Conservation (phyloP, 30 jellyfish, hydroid and myxozoan genomes). For the Hydractinia symbiolongicarpus region DNA sequence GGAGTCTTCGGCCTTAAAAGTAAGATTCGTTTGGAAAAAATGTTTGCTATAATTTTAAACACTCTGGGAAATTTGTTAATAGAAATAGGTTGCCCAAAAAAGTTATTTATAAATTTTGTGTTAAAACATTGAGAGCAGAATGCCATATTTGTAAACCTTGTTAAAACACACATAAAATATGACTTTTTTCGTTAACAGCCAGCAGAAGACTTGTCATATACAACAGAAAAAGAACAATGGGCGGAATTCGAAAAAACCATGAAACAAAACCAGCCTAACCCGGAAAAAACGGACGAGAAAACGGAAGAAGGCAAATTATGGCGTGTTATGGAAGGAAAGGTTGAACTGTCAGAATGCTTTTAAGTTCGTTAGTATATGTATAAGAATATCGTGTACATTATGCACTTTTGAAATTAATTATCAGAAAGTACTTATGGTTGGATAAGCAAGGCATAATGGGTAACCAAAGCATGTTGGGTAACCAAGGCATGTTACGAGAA, state of each 20-base stretch:
- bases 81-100: too few species aligned
- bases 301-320: constrained; percentile 35
- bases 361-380: not conserved
- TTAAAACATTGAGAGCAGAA: not conserved
- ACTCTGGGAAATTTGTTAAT: too few species aligned
- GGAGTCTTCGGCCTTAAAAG: too few species aligned
- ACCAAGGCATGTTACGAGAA: too few species aligned
- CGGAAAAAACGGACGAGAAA: not conserved
- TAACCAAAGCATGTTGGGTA: too few species aligned
- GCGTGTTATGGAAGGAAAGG: constrained; percentile 32
- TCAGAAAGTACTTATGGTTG: too few species aligned
- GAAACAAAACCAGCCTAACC: constrained; percentile 18
- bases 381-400: too few species aligned
- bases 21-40: too few species aligned
- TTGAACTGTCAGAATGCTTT: constrained; percentile 37
- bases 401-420: too few species aligned
- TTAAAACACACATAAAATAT: not conserved
- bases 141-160: not conserved
- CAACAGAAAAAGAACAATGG: constrained; percentile 33
- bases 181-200: not conserved
- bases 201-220: constrained; percentile 8
- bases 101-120: not conserved
- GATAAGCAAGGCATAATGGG: too few species aligned
- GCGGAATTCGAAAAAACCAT: constrained; percentile 16
- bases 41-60: too few species aligned